Evolutionary conservation across 2,797 vertebrate genomes (phyloP).

Genomic region (Euphonia xanthogaster): DNA sequence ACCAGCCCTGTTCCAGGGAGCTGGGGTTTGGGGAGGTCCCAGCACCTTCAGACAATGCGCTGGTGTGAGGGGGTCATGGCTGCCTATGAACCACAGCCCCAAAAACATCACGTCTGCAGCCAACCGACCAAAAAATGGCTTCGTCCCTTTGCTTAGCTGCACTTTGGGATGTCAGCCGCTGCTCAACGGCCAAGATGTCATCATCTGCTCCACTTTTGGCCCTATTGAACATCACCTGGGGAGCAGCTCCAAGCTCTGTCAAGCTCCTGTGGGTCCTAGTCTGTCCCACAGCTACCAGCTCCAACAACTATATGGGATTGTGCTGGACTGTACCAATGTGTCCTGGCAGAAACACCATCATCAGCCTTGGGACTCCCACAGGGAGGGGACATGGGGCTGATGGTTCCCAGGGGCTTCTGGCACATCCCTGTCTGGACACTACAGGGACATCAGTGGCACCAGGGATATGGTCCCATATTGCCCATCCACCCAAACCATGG

Average conservation of each 20-base stretch:
- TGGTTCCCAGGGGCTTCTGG: neutral
- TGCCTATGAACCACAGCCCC: accelerated
- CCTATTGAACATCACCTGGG: accelerated
- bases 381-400: neutral
- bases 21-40: accelerated
- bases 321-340: neutral
- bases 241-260: neutral
- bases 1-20: accelerated
- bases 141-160: neutral
- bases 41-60: accelerated
- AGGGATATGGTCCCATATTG: neutral
- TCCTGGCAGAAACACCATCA: neutral
- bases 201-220: neutral
- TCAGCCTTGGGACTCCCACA: neutral
- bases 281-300: neutral
- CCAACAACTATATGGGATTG: accelerated
- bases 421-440: neutral
- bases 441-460: neutral
- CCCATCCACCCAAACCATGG: accelerated
- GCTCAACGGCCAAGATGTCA: neutral
- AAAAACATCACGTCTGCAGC: accelerated
- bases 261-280: neutral
- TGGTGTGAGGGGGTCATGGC: neutral
- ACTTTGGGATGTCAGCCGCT: neutral
- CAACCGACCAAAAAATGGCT: neutral